These are phyloP conservation scores for Xylocopa sonorina DNA, from an alignment of 1,140 invertebrate species.

Conservation along the genomic window DNA sequence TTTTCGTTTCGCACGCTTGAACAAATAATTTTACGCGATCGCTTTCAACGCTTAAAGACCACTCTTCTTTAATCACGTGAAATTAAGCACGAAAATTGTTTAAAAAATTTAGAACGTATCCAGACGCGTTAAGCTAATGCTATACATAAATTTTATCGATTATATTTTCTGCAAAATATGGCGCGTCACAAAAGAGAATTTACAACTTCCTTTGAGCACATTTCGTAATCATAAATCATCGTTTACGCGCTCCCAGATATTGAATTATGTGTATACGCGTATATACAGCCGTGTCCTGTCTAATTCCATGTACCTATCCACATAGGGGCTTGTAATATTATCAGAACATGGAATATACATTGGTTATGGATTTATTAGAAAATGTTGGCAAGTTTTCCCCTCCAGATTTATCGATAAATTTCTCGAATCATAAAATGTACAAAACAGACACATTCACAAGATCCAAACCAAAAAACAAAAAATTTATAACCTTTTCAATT, in stretches of 20 bases:
- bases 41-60: no score
- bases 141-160: background rate
- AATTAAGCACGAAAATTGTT: no score
- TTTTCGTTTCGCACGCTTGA: no score
- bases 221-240: conserved; percentile 22
- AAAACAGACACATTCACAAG: no score
- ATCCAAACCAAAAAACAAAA: no score
- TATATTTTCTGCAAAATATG: background rate
- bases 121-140: background rate
- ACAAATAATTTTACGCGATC: no score
- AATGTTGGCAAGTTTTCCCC: background rate
- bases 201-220: background rate
- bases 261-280: background rate
- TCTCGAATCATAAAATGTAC: no score
- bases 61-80: no score
- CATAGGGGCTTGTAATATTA: background rate
- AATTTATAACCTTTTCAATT: no score
- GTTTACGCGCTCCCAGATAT: conserved; percentile 10
- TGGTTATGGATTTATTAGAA: background rate
- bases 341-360: background rate
- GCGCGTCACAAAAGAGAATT: background rate
- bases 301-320: no score
- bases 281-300: background rate
- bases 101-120: no score
- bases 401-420: no score